Conservation (phyloP, 2,888 invertebrate species). For the Fissipunctia ypsillon region DNA sequence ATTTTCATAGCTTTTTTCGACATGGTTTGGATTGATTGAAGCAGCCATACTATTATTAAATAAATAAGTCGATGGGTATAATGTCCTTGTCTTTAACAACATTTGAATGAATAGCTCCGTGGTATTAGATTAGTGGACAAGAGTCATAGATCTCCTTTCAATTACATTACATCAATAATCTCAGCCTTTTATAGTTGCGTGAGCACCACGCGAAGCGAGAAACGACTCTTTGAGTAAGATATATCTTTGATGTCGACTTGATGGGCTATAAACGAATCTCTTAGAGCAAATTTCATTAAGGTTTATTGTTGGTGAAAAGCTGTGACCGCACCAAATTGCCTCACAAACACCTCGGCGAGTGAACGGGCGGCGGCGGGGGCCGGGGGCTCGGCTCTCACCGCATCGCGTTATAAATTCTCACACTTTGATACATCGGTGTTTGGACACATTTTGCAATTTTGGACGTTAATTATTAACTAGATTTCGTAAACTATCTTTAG, state of each 20-base stretch:
- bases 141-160: constrained; percentile 44
- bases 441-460: constrained; percentile 6
- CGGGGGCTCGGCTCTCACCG: constrained; percentile 3
- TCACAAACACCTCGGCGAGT: constrained; percentile 43
- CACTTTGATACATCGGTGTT: constrained; percentile 12
- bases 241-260: constrained; percentile 71
- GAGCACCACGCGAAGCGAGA: constrained; percentile 49
- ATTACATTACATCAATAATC: constrained; percentile 61
- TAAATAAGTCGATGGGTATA: constrained; percentile 24
- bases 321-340: constrained; percentile 66
- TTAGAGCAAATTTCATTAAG: constrained; percentile 78
- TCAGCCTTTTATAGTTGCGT: constrained; percentile 47
- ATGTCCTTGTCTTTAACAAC: constrained; percentile 24
- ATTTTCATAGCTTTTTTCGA: constrained; percentile 1
- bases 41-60: constrained; percentile 15
- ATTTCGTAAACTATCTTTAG: constrained; percentile 6
- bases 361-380: not conserved
- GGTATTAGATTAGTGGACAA: constrained; percentile 23
- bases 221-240: constrained; percentile 51
- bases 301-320: constrained; percentile 69
- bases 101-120: constrained; percentile 6
- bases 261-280: constrained; percentile 79
- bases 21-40: constrained; percentile 2
- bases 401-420: constrained; percentile 20
- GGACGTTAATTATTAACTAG: not conserved